A percentile compares a stretch with the other conserved stretches of the same genome.
phyloP scores from a whole-genome alignment of 2,888 invertebrate genomes.

The Lepidocyrtoides sp. region DNA sequence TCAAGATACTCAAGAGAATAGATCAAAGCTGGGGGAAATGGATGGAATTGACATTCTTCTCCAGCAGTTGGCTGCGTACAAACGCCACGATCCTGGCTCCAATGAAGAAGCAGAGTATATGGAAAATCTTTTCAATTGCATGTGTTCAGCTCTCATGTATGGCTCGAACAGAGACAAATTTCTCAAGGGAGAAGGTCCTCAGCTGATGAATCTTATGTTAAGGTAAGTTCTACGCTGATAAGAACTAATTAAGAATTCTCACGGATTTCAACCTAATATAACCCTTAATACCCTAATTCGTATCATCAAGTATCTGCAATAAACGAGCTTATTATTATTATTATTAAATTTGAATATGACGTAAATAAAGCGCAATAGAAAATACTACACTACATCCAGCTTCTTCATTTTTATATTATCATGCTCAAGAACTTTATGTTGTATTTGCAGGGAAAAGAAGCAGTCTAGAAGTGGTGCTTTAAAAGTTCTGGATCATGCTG shows the following conservation, averaged over 20 bases:
- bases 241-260: too few species aligned
- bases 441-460: slow-evolving; percentile 94
- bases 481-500: slow-evolving; percentile 99
- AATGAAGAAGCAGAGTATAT: slow-evolving; percentile 99
- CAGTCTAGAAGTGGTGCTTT: slow-evolving; percentile 98
- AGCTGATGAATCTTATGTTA: slow-evolving; percentile 99
- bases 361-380: too few species aligned
- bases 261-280: too few species aligned
- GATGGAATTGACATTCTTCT: slow-evolving; percentile 98
- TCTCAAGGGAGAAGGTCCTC: slow-evolving; percentile 98
- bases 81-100: slow-evolving; percentile 96
- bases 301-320: too few species aligned
- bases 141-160: slow-evolving; percentile 97
- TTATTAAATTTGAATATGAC: too few species aligned
- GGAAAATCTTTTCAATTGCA: slow-evolving; percentile 99
- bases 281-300: too few species aligned
- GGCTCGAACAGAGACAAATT: slow-evolving; percentile 96
- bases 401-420: too few species aligned
- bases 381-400: too few species aligned
- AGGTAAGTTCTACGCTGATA: too few species aligned
- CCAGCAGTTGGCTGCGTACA: slow-evolving; percentile 98
- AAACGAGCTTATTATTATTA: too few species aligned
- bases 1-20: slow-evolving; percentile 95
- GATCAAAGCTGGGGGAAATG: slow-evolving; percentile 94
- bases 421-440: too few species aligned